phyloP scores from a whole-genome alignment of 1,140 invertebrate species.

The Drosophila repleta region DNA sequence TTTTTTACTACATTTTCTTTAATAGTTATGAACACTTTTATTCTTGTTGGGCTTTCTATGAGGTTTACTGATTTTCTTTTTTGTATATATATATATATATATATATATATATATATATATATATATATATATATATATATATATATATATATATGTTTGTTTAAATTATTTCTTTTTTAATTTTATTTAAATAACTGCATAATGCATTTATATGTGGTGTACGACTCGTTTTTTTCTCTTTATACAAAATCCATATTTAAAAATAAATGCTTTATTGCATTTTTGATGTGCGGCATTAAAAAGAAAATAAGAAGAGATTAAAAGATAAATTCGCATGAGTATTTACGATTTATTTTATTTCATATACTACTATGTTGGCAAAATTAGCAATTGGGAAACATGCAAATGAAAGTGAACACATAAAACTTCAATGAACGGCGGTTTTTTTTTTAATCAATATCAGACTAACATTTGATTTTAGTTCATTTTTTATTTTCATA shows the following conservation, averaged over 20 bases:
- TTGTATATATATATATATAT: not conserved
- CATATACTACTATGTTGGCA: slow-evolving; percentile 17
- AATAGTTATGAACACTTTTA: slow-evolving; percentile 71
- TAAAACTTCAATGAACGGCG: not conserved
- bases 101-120: slow-evolving; percentile 38
- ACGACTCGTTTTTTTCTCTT: slow-evolving; percentile 20
- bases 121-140: not conserved
- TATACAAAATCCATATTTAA: slow-evolving; percentile 47
- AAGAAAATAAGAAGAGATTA: slow-evolving; percentile 32
- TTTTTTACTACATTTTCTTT: slow-evolving; percentile 48
- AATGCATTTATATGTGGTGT: slow-evolving; percentile 57
- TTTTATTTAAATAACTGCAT: slow-evolving; percentile 70
- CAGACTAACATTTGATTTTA: not conserved
- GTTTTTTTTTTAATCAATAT: not conserved
- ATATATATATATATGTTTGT: slow-evolving; percentile 39
- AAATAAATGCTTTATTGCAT: slow-evolving; percentile 53
- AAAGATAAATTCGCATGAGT: slow-evolving; percentile 54
- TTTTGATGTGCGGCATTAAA: slow-evolving; percentile 51
- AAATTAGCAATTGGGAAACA: slow-evolving; percentile 9
- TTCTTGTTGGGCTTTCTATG: slow-evolving; percentile 44
- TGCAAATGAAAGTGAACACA: slow-evolving; percentile 25
- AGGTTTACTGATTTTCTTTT: slow-evolving; percentile 13
- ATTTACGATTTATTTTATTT: slow-evolving; percentile 45
- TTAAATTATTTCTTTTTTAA: slow-evolving; percentile 49
- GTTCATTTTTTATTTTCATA: not conserved